Conservation (phyloP, 1,140 invertebrate species). For the Sycophila sp. region DNA sequence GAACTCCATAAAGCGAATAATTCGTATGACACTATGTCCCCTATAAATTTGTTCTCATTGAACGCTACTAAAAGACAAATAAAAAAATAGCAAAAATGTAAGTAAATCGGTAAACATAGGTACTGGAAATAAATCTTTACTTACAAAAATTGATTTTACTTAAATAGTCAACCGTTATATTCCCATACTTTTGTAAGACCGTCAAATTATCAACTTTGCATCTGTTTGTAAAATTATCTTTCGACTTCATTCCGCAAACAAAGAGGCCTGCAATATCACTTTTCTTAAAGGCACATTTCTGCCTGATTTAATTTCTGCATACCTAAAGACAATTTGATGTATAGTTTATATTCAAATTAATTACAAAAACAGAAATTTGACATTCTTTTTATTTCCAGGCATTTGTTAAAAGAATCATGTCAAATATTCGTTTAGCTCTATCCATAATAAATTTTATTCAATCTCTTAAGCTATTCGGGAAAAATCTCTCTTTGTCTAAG, state of each 20-base stretch:
- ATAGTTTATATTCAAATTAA: not conserved
- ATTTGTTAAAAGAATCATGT: not conserved
- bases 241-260: conserved; percentile 11
- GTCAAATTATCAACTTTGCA: conserved; percentile 10
- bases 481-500: too few relatives aligned
- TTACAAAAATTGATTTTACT: conserved; percentile 14
- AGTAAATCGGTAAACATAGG: not conserved
- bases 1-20: conserved; percentile 6
- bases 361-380: not conserved
- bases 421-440: not conserved
- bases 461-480: too few relatives aligned
- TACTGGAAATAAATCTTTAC: not conserved
- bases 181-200: conserved; percentile 16
- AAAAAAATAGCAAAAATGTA: not conserved
- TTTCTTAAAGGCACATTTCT: conserved; percentile 24
- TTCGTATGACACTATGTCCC: not conserved
- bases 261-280: conserved; percentile 21
- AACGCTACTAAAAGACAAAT: not conserved
- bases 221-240: too few relatives aligned
- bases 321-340: conserved; percentile 2
- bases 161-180: conserved; percentile 16
- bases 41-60: not conserved
- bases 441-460: conserved; percentile 25
- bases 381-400: conserved; percentile 19
- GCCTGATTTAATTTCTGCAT: not conserved